Base-by-base conservation (phyloP, 2,888 invertebrate species). In the Pilophorus perplexus region DNA sequence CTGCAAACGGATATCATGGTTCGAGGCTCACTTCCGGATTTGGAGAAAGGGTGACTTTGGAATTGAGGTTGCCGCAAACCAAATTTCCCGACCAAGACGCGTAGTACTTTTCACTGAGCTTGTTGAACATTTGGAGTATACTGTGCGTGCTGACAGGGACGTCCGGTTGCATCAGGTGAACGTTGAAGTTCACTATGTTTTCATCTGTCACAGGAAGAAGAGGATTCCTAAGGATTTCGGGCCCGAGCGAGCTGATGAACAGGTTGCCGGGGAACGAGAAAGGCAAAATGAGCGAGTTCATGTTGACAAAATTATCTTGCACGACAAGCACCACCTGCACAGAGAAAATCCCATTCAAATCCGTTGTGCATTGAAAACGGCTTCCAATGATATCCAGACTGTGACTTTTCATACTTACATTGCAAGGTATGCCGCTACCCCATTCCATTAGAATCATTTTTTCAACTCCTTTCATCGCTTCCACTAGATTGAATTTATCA, bases 401-500 rank as follows among this genome's bases (percentile, higher is more conserved):
- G 38, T 14, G 8, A 20, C 20, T 38, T 18, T 1, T 2, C 16
- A 2, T 3, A 71, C 67, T 72, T 74, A 87, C 85, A 79, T 96
- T 94, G 72, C 90, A 89, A 6, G 89, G 86, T 54, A 89, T 90
- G 71, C 89, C 87, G 68, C 86, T 87, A 3, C 94, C 94, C 96
- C 96, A 97, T 76, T 93, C 92, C 62, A 86, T 86, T 33, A 89
- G 81, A 33, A 95, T 84, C 57, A 92, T 80, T 73, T 86, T 86
- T 74, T 87, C 89, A 1, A 91, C 86, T 18, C 89, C 90, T 73
- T 85, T 84, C 2, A 96, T 79, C 52, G 90, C 90, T 4, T 84
- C 83, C 74, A 90, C 88, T 67, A 94, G 82, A 74, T 88, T 89
- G 0, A 94, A 90, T 77, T 91, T 91, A 75, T 95, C 95, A 74